Evolutionary conservation across 2,888 invertebrate species (phyloP), one percentile per base, ranked within the genome.

Genomic region (Liodrosophila aerea): DNA sequence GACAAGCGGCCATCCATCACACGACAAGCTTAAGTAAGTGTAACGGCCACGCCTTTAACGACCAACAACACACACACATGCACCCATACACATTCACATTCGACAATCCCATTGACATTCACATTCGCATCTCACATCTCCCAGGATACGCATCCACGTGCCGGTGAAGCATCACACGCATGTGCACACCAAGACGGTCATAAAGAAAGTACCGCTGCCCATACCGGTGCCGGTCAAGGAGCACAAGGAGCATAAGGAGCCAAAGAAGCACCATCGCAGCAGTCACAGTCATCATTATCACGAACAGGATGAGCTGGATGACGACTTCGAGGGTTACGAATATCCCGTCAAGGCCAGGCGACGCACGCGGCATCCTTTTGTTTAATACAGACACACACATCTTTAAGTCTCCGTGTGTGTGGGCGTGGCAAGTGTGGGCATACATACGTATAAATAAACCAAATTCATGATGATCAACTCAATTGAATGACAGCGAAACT

Each of bases 141-240:
- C 27, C 64, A 90, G 90, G 74, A 88, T 90, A 57, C 87, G 90
- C 22, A 90, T 90, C 69, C 90, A 90, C 68, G 86, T 90, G 51
- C 90, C 90, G 2, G 89, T 90, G 40, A 90, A 90, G 63, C 90
- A 90, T 82, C 90, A 90, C 45, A 90, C 90, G 36, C 90, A 90
- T 80, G 81, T 90, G 15, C 90, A 90, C 63, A 90, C 90, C 1
- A 90, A 90, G 66, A 90, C 90, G 47, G 70, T 90, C 51, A 85
- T 90, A 49, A 90, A 90, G 76, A 90, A 90, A 65, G 88, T 90
- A 7, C 87, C 89, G 15, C 68, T 90, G 49, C 90, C 90, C 63
- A 87, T 90, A 40, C 89, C 89, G 15, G 74, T 90, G 45, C 90
- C 88, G 18, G 69, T 89, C 29, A 90, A 90, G 62, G 89, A 89